These are phyloP conservation scores for Mormyrus hasselquistii DNA, from an alignment of 2,797 vertebrate genomes.

Conservation along the genomic window DNA sequence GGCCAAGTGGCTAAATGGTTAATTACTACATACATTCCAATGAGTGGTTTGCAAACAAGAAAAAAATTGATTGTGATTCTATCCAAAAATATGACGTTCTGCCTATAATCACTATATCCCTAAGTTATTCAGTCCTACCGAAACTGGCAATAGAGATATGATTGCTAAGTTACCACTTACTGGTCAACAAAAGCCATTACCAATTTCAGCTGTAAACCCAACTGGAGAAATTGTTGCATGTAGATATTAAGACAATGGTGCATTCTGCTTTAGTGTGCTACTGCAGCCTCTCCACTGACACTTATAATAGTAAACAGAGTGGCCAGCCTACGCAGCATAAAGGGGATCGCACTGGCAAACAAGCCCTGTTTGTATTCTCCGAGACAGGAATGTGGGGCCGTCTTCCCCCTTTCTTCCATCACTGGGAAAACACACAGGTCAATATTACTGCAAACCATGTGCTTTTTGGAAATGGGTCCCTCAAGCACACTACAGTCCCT, in stretches of 20 bases:
- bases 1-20: background rate
- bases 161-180: background rate
- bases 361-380: background rate
- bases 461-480: background rate
- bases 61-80: background rate
- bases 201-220: background rate
- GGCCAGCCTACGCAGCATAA: background rate
- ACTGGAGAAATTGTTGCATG: background rate
- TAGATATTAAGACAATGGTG: background rate
- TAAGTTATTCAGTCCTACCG: background rate
- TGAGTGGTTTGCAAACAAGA: background rate
- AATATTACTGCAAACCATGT: background rate
- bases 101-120: background rate
- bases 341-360: background rate
- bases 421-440: background rate
- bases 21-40: background rate
- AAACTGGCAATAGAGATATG: background rate
- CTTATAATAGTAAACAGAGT: background rate
- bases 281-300: background rate
- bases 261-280: background rate
- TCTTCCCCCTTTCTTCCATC: background rate
- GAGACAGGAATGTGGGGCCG: background rate
- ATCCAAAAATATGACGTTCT: background rate
- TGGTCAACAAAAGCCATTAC: background rate
- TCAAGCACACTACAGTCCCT: background rate